Evolutionary conservation across 2,113 vertebrate genomes (phyloP).

Genomic region (Sapayoa aenigma): DNA sequence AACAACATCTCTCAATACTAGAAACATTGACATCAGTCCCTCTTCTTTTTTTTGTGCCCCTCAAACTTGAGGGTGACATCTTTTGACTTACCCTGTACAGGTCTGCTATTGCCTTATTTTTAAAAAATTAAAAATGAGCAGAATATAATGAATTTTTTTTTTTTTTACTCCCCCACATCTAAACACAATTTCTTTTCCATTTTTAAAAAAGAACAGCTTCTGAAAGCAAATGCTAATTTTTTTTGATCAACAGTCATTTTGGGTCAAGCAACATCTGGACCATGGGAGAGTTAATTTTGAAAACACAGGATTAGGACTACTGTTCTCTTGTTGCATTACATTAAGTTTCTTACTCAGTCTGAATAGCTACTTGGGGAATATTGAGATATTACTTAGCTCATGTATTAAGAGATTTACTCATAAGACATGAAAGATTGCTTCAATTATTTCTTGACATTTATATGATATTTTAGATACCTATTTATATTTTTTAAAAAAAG

Average conservation of each 20-base stretch:
- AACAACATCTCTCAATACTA: neutral
- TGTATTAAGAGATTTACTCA: neutral
- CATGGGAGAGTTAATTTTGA: neutral
- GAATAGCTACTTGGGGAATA: neutral
- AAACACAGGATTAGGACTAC: neutral
- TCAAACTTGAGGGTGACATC: neutral
- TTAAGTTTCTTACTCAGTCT: neutral
- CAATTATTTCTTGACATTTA: neutral
- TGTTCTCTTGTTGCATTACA: neutral
- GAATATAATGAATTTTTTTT: neutral
- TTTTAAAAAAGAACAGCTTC: neutral
- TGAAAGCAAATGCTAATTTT: neutral
- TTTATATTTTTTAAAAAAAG: neutral
- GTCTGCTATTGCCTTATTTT: neutral
- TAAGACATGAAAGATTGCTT: neutral
- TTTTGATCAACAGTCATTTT: neutral
- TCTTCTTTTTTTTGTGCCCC: neutral
- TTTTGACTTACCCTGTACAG: neutral
- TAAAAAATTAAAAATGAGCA: neutral
- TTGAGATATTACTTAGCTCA: neutral
- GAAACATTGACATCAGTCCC: accelerated
- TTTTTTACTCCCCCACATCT: neutral
- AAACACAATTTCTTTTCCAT: neutral
- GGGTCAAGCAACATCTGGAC: neutral
- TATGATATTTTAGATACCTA: neutral